Percentiles rank a stretch among this genome's conserved stretches.
Conservation (phyloP, 92 coral and sea anemone species). For the Parazoanthus darwini region DNA sequence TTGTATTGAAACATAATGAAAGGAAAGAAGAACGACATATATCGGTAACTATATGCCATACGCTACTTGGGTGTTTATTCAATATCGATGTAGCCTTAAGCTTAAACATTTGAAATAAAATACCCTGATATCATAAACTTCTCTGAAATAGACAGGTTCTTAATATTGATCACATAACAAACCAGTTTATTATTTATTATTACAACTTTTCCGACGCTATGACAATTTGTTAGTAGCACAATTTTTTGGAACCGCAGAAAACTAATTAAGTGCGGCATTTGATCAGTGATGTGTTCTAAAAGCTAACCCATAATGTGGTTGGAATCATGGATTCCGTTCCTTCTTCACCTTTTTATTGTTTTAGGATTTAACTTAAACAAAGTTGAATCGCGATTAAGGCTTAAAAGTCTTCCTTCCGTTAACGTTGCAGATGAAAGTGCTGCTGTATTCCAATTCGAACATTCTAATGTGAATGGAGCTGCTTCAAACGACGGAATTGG, state of each 20-base stretch:
- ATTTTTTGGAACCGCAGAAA: not conserved
- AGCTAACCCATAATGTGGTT: not conserved
- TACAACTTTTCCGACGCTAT: not conserved
- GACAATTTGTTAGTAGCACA: too few relatives aligned
- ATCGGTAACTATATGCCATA: too few relatives aligned
- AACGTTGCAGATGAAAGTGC: not conserved
- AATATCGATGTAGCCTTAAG: not conserved
- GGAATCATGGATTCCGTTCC: not conserved
- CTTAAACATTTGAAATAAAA: not conserved
- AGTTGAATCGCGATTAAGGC: not conserved
- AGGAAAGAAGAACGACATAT: too few relatives aligned
- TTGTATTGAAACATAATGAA: too few relatives aligned
- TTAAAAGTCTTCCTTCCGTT: not conserved
- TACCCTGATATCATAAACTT: not conserved
- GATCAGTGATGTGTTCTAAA: too few relatives aligned
- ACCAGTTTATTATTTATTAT: not conserved
- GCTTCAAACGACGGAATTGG: not conserved
- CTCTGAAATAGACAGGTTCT: not conserved
- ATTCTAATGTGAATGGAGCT: not conserved
- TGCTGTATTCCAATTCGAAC: not conserved
- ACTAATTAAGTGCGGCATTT: not conserved
- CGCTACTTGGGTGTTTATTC: too few relatives aligned
- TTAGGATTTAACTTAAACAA: not conserved
- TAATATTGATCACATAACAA: not conserved
- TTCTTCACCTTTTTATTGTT: not conserved